A percentile compares a stretch with the other conserved stretches of the same genome.
These are phyloP conservation scores for Oreonectes daqikongensis DNA, from an alignment of 2,797 vertebrate species.

Conservation along the genomic window DNA sequence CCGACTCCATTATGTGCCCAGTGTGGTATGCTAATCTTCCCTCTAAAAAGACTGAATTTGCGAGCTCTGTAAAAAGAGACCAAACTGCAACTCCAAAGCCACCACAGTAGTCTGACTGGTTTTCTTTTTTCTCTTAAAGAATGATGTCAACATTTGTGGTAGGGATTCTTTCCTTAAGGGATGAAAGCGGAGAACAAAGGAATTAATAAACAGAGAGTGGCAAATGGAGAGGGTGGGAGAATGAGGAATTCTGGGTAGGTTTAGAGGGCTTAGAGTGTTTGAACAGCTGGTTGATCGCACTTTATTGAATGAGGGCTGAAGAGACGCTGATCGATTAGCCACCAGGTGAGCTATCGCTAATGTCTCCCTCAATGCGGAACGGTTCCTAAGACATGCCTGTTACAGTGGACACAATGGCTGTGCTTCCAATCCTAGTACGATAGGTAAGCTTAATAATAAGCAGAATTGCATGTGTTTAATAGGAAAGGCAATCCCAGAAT, in stretches of 20 bases:
- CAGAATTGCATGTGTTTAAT: too few species aligned
- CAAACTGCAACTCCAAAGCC: conserved; percentile 50
- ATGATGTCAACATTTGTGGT: conserved; percentile 51
- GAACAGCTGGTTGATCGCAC: conserved; percentile 18
- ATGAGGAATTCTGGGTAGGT: conserved; percentile 7
- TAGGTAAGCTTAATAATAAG: not conserved
- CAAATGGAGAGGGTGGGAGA: conserved; percentile 20
- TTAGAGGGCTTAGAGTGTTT: conserved; percentile 31
- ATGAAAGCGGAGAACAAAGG: conserved; percentile 50
- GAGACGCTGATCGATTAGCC: conserved; percentile 16
- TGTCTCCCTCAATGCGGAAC: conserved; percentile 12
- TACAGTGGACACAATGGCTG: not conserved
- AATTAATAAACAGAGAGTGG: conserved; percentile 45
- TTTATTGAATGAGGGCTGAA: not conserved
- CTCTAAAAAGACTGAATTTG: conserved; percentile 48
- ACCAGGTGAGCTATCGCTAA: conserved; percentile 11
- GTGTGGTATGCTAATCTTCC: conserved; percentile 56
- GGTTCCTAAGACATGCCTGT: conserved; percentile 9
- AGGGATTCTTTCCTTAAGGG: conserved; percentile 22
- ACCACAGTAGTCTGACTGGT: conserved; percentile 54
- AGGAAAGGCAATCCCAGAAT: too few species aligned
- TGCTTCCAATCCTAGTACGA: too few species aligned
- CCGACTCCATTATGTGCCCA: conserved; percentile 43
- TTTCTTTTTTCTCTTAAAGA: conserved; percentile 28
- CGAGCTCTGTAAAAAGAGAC: conserved; percentile 46